A percentile compares a stretch with the other conserved stretches of the same genome.
These are phyloP conservation scores for Eurytemora carolleeae DNA, from an alignment of 1,140 invertebrate genomes.

Conservation along the genomic window DNA sequence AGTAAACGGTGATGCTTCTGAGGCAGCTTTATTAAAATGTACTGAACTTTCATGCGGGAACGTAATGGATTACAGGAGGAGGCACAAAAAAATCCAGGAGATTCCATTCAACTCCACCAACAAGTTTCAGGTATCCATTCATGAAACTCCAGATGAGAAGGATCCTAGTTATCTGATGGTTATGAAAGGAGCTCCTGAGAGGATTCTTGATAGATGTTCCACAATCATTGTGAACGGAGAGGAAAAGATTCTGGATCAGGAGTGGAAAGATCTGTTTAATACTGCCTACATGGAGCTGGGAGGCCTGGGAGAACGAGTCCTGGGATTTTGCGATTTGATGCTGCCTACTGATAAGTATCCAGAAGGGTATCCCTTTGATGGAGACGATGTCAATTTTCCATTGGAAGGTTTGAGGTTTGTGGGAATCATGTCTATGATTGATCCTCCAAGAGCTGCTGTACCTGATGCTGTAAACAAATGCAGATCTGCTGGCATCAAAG, in stretches of 20 bases:
- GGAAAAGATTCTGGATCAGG: constrained; percentile 80
- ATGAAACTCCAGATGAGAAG: constrained; percentile 75
- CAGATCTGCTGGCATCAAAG: constrained; percentile 48
- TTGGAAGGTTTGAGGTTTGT: constrained; percentile 43
- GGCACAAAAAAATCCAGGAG: constrained; percentile 89
- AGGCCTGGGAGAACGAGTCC: constrained; percentile 87
- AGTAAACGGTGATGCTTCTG: constrained; percentile 65
- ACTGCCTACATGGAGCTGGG: constrained; percentile 94
- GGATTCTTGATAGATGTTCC: constrained; percentile 84
- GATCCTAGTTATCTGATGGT: constrained; percentile 81
- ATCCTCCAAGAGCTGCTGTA: constrained; percentile 54
- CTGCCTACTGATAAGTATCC: constrained; percentile 29
- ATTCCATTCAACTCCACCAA: constrained; percentile 99
- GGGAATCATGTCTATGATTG: constrained; percentile 53
- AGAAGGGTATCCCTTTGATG: constrained; percentile 32
- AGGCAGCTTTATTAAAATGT: constrained; percentile 86
- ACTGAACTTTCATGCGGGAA: constrained; percentile 86
- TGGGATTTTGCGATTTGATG: constrained; percentile 38
- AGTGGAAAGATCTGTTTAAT: constrained; percentile 95
- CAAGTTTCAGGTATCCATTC: constrained; percentile 90
- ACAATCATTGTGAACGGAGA: constrained; percentile 92
- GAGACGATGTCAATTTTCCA: constrained; percentile 50
- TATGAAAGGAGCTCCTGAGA: constrained; percentile 99
- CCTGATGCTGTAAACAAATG: constrained; percentile 50
- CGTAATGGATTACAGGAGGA: constrained; percentile 62